Conservation (phyloP, 37 sponge, comb jelly and placozoan genomes). For the Amphimedon queenslandica region DNA sequence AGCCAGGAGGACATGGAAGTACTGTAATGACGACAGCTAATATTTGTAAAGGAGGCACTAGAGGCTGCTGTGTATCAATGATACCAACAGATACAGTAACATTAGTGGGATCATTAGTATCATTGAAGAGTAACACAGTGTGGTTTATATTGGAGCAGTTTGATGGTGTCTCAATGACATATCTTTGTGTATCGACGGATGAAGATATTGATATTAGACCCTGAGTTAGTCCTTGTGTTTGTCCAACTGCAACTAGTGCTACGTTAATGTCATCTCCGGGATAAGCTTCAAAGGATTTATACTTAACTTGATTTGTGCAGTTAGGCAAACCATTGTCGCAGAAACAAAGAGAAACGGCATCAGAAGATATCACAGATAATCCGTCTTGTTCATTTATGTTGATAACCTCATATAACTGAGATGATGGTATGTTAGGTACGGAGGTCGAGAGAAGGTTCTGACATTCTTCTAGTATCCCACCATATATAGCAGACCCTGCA, state of each 20-base stretch:
- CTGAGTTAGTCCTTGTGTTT: not conserved
- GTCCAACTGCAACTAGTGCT: conserved; percentile 2
- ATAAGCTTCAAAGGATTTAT: too few relatives aligned
- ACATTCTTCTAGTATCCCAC: not conserved
- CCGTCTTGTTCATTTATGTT: not conserved
- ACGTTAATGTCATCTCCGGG: not conserved
- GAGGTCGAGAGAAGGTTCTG: not conserved
- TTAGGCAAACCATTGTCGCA: too few relatives aligned
- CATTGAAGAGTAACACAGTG: not conserved
- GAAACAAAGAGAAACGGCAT: not conserved
- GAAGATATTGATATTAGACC: not conserved
- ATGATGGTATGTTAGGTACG: not conserved
- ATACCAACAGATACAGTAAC: not conserved
- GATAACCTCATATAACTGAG: not conserved
- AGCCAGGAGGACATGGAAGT: not conserved
- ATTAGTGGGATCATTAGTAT: too few relatives aligned
- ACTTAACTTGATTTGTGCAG: too few relatives aligned
- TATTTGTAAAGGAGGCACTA: too few relatives aligned
- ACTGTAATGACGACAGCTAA: not conserved
- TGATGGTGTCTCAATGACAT: not conserved
- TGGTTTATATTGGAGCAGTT: not conserved
- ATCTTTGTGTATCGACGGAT: not conserved
- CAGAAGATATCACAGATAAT: not conserved
- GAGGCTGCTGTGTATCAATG: too few relatives aligned
- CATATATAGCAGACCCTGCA: not conserved